These are phyloP conservation scores for Rhysida immarginata DNA, from an alignment of 1,140 invertebrate genomes.

Conservation along the genomic window DNA sequence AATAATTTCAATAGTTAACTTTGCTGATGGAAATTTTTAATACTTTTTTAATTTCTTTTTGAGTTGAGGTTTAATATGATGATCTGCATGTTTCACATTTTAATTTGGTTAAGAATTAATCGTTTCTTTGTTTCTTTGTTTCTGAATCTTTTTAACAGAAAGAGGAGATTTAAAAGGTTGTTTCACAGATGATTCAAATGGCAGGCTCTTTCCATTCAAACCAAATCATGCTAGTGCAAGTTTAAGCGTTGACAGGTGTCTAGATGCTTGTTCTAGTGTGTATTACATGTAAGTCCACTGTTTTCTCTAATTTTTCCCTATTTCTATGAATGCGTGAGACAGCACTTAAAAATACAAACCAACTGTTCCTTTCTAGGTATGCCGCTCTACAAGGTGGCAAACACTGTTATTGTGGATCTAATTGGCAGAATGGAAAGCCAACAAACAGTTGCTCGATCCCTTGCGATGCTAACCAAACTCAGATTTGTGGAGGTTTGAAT, in stretches of 20 bases:
- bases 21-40: no score
- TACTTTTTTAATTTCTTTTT: no score
- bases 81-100: no score
- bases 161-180: not conserved
- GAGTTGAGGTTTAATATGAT: no score
- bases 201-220: not conserved
- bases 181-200: not conserved
- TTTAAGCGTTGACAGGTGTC: not conserved
- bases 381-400: conserved; percentile 30
- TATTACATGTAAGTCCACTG: conserved; percentile 2
- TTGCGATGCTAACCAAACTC: conserved; percentile 23
- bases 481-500: conserved; percentile 30
- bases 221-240: not conserved
- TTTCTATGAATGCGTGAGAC: no score
- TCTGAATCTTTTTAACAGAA: not conserved
- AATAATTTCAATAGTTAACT: no score
- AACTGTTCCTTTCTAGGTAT: conserved; percentile 22
- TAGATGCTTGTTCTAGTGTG: not conserved
- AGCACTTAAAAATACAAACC: not conserved
- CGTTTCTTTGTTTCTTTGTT: no score
- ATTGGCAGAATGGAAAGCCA: conserved; percentile 27
- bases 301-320: not conserved
- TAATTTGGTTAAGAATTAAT: no score
- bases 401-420: conserved; percentile 32
- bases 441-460: no score